Base-by-base conservation (phyloP, 2,888 invertebrate genomes). In the Epirrhoe alternata region DNA sequence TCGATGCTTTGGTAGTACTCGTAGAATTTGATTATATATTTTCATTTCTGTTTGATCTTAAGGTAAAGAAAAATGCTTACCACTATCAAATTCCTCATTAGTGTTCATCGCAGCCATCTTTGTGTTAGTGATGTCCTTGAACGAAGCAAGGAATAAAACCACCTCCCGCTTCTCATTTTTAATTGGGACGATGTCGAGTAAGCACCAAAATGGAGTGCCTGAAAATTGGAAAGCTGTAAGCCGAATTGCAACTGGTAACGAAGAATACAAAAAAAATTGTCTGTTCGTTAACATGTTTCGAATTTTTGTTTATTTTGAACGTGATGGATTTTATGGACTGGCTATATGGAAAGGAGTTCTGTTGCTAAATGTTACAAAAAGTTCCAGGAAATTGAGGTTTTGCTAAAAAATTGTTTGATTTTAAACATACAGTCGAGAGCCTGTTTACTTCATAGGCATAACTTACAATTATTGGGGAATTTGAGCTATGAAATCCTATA, bases 81-180 rank as follows among this genome's bases (percentile, higher is more conserved):
- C 97, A 94, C 97, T 97, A 90, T 97, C 97, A 88, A 96, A 97
- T 82, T 96, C 95, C 92, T 97, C 97, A 90, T 96, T 96, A 87
- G 95, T 95, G 84, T 95, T 95, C 96, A 96, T 96, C 89, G 97
- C 97, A 74, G 96, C 96, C 96, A 97, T 97, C 94, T 97, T 98
- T 77, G 97, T 97, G 89, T 97, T 96, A 68, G 98, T 98, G 90
- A 99, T 97, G 92, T 99, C 98, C 94, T 99, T 99, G 94, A 98
- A 98, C 24, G 98, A 98, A 71, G 98, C 98, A 86, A 99, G 95
- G 89, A 98, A 99, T 80, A 99, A 94, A 35, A 99, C 99, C 83
- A 99, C 98, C 94, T 98, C 98, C 72, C 98, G 95, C 90, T 99
- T 99, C 89, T 99, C 99, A 95, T 99, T 99, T 94, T 99, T 99